Evolutionary conservation across 2,113 vertebrate species (phyloP).

Genomic region (Calidris pygmaea): DNA sequence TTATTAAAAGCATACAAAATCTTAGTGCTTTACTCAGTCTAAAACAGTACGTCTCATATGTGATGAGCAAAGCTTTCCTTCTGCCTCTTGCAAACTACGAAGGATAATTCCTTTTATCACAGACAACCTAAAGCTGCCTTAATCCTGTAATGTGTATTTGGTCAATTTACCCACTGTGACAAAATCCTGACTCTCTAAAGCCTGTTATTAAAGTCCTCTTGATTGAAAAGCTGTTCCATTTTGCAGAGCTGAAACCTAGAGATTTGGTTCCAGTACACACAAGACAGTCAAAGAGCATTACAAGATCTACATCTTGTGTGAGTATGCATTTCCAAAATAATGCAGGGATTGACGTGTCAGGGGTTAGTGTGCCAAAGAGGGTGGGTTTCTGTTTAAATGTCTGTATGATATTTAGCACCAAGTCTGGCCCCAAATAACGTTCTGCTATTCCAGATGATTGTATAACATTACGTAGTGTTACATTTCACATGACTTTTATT

Average conservation of each 20-base stretch:
- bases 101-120: constrained; percentile 27
- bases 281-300: neutral
- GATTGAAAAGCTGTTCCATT: constrained; percentile 8
- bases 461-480: constrained; percentile 24
- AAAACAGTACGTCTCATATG: neutral
- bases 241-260: constrained; percentile 6
- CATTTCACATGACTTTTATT: constrained; percentile 44
- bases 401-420: constrained; percentile 32
- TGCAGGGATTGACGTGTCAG: neutral
- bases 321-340: constrained; percentile 37
- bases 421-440: constrained; percentile 39
- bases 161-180: constrained; percentile 28
- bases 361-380: neutral
- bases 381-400: constrained; percentile 39
- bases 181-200: constrained; percentile 22
- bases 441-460: constrained; percentile 24
- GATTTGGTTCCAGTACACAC: constrained; percentile 7
- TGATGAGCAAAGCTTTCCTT: constrained; percentile 47
- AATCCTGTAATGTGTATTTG: constrained; percentile 27
- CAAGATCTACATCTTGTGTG: neutral
- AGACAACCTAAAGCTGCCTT: constrained; percentile 36
- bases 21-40: neutral
- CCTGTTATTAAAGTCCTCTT: neutral
- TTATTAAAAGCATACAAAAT: constrained; percentile 23
- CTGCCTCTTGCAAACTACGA: neutral